Evolutionary conservation across 2,113 vertebrate species (phyloP).

Genomic region (Percina caprodes): DNA sequence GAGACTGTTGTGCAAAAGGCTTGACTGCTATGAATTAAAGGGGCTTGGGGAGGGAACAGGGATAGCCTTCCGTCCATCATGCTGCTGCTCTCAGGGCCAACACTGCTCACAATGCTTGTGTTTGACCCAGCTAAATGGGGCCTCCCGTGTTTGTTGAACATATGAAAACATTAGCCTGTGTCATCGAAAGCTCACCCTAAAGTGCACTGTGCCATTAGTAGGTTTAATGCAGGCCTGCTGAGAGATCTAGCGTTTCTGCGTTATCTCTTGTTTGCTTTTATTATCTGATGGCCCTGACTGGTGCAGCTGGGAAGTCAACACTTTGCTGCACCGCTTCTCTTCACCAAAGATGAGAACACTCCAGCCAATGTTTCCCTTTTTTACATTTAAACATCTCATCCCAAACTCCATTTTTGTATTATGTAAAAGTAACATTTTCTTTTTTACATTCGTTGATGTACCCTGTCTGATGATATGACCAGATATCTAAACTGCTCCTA

Average conservation of each 20-base stretch:
- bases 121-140: slow-evolving; percentile 35
- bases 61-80: slow-evolving; percentile 66
- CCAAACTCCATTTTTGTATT: background rate
- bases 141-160: slow-evolving; percentile 78
- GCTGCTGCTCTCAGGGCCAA: slow-evolving; percentile 27
- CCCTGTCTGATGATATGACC: slow-evolving; percentile 19
- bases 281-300: slow-evolving; percentile 72
- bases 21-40: slow-evolving; percentile 62
- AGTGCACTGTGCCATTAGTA: slow-evolving; percentile 70
- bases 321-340: background rate
- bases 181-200: slow-evolving; percentile 68
- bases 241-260: slow-evolving; percentile 64
- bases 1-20: slow-evolving; percentile 72
- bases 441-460: slow-evolving; percentile 26
- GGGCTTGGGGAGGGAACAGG: slow-evolving; percentile 19
- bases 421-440: background rate
- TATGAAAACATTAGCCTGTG: slow-evolving; percentile 73
- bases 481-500: slow-evolving; percentile 31
- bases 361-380: slow-evolving; percentile 36
- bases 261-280: slow-evolving; percentile 77
- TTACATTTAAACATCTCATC: slow-evolving; percentile 11
- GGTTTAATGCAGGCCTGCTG: slow-evolving; percentile 71
- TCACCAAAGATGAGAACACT: slow-evolving; percentile 12
- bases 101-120: slow-evolving; percentile 7
- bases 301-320: slow-evolving; percentile 24